Conservation (phyloP, 30 jellyfish, hydroid and myxozoan species). For the Catostylus mosaicus region DNA sequence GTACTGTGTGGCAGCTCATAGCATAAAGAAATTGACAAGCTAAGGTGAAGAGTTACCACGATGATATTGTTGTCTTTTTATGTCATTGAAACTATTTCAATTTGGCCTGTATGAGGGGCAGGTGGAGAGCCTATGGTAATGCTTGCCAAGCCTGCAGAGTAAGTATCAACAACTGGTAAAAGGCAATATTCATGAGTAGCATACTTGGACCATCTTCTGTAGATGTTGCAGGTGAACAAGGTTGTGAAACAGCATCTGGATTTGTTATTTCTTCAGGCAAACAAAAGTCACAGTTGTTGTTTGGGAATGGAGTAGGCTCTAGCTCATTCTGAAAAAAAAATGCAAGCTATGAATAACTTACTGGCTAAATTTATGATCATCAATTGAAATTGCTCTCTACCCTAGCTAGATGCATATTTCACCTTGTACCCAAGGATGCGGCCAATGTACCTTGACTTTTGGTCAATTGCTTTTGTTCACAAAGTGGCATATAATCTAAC, state of each 20-base stretch:
- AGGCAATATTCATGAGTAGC: not conserved
- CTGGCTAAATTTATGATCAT: too few species aligned
- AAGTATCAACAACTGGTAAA: not conserved
- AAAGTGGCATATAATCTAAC: too few species aligned
- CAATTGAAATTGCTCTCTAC: too few species aligned
- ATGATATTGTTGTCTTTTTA: not conserved
- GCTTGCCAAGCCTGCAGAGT: not conserved
- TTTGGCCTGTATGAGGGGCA: too few species aligned
- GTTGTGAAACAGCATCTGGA: conserved; percentile 93
- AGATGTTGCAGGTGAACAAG: conserved; percentile 97
- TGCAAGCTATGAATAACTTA: not conserved
- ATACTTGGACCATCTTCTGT: conserved; percentile 82
- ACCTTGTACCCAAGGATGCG: too few species aligned
- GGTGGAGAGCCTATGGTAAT: too few species aligned
- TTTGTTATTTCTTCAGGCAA: conserved; percentile 95
- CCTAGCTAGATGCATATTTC: too few species aligned
- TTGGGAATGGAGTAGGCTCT: conserved; percentile 89
- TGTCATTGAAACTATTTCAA: not conserved
- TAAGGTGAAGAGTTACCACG: not conserved
- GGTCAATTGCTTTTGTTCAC: too few species aligned
- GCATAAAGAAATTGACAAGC: not conserved
- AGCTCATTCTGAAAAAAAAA: conserved; percentile 79
- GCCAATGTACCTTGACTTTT: too few species aligned
- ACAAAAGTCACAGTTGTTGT: conserved; percentile 74
- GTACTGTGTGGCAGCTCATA: not conserved